These are phyloP conservation scores for Sinelater perroti DNA, from an alignment of 2,888 invertebrate genomes.

Conservation along the genomic window DNA sequence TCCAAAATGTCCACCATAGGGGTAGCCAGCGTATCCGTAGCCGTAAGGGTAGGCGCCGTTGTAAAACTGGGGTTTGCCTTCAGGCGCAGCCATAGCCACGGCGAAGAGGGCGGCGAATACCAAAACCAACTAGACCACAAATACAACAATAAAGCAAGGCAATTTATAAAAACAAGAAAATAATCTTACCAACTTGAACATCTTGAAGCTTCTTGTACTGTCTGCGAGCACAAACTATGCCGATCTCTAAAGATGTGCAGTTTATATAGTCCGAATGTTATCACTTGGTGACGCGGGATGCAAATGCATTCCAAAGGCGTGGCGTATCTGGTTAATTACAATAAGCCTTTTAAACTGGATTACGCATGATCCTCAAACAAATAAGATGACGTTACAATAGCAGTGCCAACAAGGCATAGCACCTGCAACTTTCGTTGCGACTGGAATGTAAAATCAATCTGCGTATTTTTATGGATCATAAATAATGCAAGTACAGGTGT, in stretches of 20 bases:
- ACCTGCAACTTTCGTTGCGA: too few relatives aligned
- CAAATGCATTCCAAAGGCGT: too few relatives aligned
- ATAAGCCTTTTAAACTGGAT: too few relatives aligned
- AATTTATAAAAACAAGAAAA: background rate
- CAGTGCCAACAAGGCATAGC: too few relatives aligned
- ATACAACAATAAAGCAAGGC: background rate
- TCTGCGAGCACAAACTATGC: constrained; percentile 1
- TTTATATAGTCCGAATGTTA: background rate
- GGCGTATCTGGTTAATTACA: background rate
- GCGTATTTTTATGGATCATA: too few relatives aligned
- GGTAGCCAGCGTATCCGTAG: constrained; percentile 21
- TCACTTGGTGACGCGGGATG: too few relatives aligned
- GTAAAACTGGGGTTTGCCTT: constrained; percentile 34
- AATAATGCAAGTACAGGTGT: too few relatives aligned
- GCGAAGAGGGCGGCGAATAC: constrained; percentile 38
- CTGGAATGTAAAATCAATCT: too few relatives aligned
- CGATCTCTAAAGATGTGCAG: background rate
- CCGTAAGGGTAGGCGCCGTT: constrained; percentile 29
- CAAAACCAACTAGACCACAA: constrained; percentile 26
- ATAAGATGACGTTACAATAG: too few relatives aligned
- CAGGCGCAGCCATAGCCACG: constrained; percentile 37
- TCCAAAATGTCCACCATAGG: constrained; percentile 2
- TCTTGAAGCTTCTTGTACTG: constrained; percentile 2
- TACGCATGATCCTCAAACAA: too few relatives aligned
- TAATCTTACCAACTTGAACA: constrained; percentile 11